Evolutionary conservation across 2,797 vertebrate species (phyloP), one percentile per base, ranked within the genome.

Genomic region (Tangara arthus): DNA sequence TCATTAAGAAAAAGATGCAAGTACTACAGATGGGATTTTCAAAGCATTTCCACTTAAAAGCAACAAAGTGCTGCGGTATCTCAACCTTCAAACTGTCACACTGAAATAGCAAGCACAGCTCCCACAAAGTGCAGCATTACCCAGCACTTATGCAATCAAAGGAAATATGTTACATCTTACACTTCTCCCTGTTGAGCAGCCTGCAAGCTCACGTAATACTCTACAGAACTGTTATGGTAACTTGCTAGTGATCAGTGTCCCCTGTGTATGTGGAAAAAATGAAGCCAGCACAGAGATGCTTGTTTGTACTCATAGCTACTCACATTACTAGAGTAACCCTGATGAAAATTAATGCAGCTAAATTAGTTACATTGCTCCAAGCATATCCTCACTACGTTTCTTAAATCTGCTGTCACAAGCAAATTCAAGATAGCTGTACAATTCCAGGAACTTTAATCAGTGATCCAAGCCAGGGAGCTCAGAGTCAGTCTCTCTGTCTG

Each of bases 131-230:
- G 50, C 42, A 90, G 72, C 42, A 73, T 47, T 44, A 60, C 42
- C 37, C 82, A 80, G 82, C 64, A 85, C 95, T 98, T 97, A 97
- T 57, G 97, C 97, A 98, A 97, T 78, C 85, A 70, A 68, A 35
- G 34, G 49, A 88, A 75, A 89, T 37, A 63, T 37, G 89, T 71
- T 97, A 97, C 96, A 93, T 81, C 88, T 97, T 73, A 22, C 0
- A 2, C 71, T 96, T 93, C 73, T 97, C 97, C 95, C 96, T 87
- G 66, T n/a, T 9, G 60, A 96, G 94, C 83, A 96, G 83, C 92
- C 89, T 95, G 84, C 82, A 95, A 81, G 91, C 90, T 89, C 53
- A 17, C 61, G 90, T 69, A 95, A 94, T 50, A 44, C 84, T 89
- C 76, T 66, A 61, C 37, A 93, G 90, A 86, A 92, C 55, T 46